phyloP scores from a whole-genome alignment of 2,113 vertebrate species.

The Bucco capensis region DNA sequence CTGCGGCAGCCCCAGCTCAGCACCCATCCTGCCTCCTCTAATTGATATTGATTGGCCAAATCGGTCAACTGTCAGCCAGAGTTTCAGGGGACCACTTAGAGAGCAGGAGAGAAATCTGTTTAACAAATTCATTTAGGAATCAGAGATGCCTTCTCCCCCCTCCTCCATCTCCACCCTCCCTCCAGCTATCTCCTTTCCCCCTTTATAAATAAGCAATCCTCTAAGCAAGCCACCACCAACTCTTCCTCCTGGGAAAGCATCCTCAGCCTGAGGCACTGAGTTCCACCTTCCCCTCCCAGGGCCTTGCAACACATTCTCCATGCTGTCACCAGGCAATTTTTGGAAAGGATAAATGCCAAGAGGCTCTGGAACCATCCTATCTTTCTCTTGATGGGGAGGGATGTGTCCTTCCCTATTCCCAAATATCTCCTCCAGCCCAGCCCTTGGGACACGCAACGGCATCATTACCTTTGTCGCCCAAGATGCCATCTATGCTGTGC shows the following conservation, averaged over 20 bases:
- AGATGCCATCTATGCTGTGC: conserved; percentile 98
- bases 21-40: conserved; percentile 24
- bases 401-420: background rate
- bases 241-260: background rate
- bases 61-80: conserved; percentile 89
- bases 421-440: background rate
- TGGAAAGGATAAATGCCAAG: rapidly evolving
- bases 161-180: no score
- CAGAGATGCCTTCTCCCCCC: background rate
- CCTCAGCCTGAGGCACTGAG: background rate
- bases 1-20: background rate
- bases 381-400: background rate
- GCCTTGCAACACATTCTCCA: background rate
- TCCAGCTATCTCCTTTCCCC: background rate
- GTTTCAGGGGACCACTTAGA: conserved; percentile 87
- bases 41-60: conserved; percentile 87
- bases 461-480: conserved; percentile 95
- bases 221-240: conserved; percentile 50
- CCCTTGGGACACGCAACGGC: no score
- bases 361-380: background rate
- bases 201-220: conserved; percentile 85
- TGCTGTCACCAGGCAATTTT: background rate
- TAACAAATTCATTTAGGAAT: conserved; percentile 91
- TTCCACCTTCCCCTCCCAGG: background rate
- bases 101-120: conserved; percentile 79